A percentile compares a stretch with the other conserved stretches of the same genome.
Conservation (phyloP, 2,113 vertebrate genomes). For the Sula dactylatra region DNA sequence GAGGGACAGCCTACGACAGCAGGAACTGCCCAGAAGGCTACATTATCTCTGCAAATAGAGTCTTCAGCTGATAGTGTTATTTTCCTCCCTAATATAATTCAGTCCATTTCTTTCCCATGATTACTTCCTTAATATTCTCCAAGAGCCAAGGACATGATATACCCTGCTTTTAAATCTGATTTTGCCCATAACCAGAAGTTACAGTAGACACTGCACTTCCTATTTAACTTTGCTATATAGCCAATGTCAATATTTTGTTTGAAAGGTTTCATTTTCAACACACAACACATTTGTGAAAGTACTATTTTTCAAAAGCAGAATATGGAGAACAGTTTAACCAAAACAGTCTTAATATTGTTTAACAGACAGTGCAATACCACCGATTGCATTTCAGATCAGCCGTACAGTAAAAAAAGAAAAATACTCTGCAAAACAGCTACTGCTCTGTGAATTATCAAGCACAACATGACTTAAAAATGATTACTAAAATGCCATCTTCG, state of each 20-base stretch:
- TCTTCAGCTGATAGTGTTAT: not conserved
- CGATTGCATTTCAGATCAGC: not conserved
- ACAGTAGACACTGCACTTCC: not conserved
- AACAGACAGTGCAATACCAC: not conserved
- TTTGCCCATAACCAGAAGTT: not conserved
- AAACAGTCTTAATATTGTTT: not conserved
- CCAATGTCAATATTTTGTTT: not conserved
- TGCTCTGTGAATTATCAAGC: not conserved
- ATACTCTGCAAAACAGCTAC: not conserved
- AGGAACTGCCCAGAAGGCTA: not conserved
- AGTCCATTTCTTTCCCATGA: not conserved
- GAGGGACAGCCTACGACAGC: not conserved
- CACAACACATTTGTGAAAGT: not conserved
- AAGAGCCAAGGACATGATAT: not conserved
- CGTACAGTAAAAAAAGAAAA: not conserved
- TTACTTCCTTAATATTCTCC: conserved; percentile 7
- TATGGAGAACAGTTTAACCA: not conserved
- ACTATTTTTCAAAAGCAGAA: not conserved
- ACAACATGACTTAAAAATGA: not conserved
- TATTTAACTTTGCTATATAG: not conserved
- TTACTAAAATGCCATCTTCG: not conserved
- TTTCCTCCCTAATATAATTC: conserved; percentile 4
- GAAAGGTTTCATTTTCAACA: not conserved
- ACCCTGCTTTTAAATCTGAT: not conserved
- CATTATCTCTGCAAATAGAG: not conserved